phyloP scores from a whole-genome alignment of 2,797 vertebrate genomes.

The Cheirogaleus major region DNA sequence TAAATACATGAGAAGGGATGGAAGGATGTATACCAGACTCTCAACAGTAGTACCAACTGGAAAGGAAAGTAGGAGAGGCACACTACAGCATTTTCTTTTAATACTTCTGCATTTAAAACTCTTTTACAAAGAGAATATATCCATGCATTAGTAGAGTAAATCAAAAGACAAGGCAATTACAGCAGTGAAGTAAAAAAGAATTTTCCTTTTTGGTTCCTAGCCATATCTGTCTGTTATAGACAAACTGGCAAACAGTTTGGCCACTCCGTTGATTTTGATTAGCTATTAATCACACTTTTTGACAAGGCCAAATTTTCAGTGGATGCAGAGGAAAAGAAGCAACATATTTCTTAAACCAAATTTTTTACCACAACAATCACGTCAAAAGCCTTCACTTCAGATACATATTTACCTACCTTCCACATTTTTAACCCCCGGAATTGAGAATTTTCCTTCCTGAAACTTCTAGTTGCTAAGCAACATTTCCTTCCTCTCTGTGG shows the following conservation, averaged over 20 bases:
- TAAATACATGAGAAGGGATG: background rate
- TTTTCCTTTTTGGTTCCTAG: background rate
- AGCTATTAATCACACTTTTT: conserved; percentile 3
- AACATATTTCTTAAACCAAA: background rate
- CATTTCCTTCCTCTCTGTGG: conserved; percentile 54
- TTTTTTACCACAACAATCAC: background rate
- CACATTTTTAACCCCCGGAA: background rate
- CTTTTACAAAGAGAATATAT: background rate
- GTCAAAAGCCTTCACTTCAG: background rate
- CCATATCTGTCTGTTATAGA: background rate
- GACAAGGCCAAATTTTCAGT: background rate
- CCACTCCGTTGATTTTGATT: background rate
- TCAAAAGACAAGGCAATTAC: background rate
- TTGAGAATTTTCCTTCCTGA: conserved; percentile 72
- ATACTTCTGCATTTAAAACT: background rate
- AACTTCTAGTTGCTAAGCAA: conserved; percentile 79
- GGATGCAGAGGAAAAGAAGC: background rate
- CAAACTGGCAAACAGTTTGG: background rate
- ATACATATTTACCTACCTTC: background rate
- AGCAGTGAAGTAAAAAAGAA: conserved; percentile 2
- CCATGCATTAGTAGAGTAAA: background rate
- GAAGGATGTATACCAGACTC: background rate
- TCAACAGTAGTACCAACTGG: no score
- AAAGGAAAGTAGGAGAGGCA: background rate
- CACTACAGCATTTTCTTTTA: background rate